A percentile compares a stretch with the other conserved stretches of the same genome.
phyloP scores from a whole-genome alignment of 2,113 vertebrate species.

The Microcebus griseorufus region DNA sequence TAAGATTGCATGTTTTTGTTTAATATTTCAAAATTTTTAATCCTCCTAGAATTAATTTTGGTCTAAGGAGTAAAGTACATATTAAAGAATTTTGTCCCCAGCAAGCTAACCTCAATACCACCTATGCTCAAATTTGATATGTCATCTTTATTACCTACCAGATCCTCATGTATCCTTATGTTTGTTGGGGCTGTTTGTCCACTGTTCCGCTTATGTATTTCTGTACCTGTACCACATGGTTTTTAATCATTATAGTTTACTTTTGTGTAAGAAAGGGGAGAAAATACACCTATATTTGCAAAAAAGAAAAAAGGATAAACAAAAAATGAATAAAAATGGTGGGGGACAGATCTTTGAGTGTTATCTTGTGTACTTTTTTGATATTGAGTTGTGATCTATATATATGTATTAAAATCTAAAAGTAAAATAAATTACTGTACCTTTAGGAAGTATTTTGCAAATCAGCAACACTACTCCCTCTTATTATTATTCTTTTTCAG shows the following conservation, averaged over 20 bases:
- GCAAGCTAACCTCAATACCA: neutral
- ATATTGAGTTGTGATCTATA: neutral
- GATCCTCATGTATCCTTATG: neutral
- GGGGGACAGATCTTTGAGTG: neutral
- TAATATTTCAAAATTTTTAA: constrained; percentile 21
- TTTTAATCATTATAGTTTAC: constrained; percentile 16
- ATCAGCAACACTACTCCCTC: neutral
- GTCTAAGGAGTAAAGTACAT: neutral
- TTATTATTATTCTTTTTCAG: neutral
- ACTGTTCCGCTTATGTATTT: neutral
- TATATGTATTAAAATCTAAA: neutral
- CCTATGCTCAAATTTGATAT: neutral
- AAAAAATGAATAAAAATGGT: neutral
- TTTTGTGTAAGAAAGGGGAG: neutral
- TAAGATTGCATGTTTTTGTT: neutral
- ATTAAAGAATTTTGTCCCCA: neutral
- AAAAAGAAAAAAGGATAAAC: neutral
- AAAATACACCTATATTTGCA: neutral
- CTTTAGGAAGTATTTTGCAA: neutral
- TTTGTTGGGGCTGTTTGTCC: neutral
- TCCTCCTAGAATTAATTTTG: neutral
- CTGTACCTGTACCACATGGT: neutral
- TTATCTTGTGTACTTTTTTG: neutral
- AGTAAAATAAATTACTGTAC: neutral
- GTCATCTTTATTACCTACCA: neutral